Evolutionary conservation across 2,113 vertebrate genomes (phyloP), one percentile per base, ranked within the genome.

Genomic region (Channa maculata): DNA sequence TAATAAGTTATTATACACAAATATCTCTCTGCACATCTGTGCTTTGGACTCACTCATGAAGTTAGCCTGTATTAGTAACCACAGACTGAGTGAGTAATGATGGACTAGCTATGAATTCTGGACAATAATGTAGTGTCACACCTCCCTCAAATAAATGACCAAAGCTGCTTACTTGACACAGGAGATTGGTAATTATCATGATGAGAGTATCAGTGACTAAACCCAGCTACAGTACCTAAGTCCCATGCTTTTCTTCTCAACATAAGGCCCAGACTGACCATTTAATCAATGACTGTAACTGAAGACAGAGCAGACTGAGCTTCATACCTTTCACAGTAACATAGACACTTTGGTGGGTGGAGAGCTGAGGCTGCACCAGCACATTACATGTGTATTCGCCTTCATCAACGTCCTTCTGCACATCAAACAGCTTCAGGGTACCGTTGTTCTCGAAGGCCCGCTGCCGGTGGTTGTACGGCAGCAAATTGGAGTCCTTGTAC

Each of bases 401-500:
- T 90, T 98, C 98, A 0, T 99, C 98, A 11, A 97, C 96, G 14
- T 93, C 92, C 87, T 99, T 99, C 87, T 99, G 98, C 62, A 99
- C 98, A 1, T 99, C 97, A 0, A 97, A 98, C 80, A 99, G 96
- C 77, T 99, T 99, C 41, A 99, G 83, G 0, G 98, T 99, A 14
- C 98, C 98, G 0, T 98, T 99, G 92, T 97, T 99, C 85, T 99
- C 97, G 53, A 99, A 99, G 3, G 98, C 98, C 78, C 97, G 96
- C 93, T 99, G 98, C 7, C 98, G 96, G 82, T 99, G 98, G 93
- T 99, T 99, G 80, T 99, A 99, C 0, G 98, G 98, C 67, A 99
- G 94, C 89, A 99, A 90, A 53, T 98, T 97, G 11, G 97, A 97
- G 88, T 99, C 97, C 94, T 99, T 99, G 92, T 98, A 99, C 98